phyloP scores from a whole-genome alignment of 2,113 vertebrate species.

The Phocoena sinus region DNA sequence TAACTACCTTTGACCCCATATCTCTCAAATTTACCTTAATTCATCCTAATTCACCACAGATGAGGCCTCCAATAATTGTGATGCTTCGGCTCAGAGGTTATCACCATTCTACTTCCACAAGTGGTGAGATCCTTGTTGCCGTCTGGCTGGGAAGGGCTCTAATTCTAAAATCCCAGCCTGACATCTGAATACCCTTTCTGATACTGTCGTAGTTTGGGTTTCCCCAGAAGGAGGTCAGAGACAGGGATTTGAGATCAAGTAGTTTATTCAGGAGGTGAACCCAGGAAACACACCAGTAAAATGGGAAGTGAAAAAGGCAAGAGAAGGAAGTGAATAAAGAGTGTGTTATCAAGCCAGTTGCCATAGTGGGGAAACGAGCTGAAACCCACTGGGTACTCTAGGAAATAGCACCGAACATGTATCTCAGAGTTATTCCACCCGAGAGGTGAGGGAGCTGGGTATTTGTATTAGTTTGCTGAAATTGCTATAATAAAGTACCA shows the following conservation, averaged over 20 bases:
- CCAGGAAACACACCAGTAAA: background rate
- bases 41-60: background rate
- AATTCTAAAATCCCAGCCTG: background rate
- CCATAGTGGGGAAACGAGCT: background rate
- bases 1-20: background rate
- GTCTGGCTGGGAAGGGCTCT: background rate
- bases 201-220: background rate
- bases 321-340: background rate
- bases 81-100: background rate
- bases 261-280: background rate
- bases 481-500: background rate
- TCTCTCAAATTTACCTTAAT: background rate
- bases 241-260: background rate
- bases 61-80: background rate
- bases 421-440: background rate
- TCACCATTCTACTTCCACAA: background rate
- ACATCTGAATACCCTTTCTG: background rate
- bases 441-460: background rate
- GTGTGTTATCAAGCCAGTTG: background rate
- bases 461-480: background rate
- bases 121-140: background rate
- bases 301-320: background rate
- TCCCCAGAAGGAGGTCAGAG: background rate
- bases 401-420: background rate
- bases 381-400: background rate